Conservation (phyloP, 2,888 invertebrate genomes). For the Euplagia quadripunctaria region DNA sequence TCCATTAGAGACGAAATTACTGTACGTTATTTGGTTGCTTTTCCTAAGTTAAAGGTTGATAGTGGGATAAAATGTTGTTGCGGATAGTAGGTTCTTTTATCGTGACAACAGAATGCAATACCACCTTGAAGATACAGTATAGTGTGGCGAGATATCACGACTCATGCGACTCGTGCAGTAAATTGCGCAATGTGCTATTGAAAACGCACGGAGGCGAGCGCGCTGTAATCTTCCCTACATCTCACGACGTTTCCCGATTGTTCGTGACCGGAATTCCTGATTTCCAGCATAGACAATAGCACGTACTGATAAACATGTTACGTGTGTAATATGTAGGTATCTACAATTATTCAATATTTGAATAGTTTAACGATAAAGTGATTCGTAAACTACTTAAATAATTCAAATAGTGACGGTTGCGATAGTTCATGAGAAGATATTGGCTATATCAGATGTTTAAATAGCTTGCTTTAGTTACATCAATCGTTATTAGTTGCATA, state of each 20-base stretch:
- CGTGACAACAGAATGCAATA: slow-evolving; percentile 72
- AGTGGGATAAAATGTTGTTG: slow-evolving; percentile 16
- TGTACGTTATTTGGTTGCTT: slow-evolving; percentile 32
- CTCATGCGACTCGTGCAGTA: slow-evolving; percentile 70
- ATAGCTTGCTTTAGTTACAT: not conserved
- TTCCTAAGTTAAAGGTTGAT: slow-evolving; percentile 25
- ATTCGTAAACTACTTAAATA: slow-evolving; percentile 17
- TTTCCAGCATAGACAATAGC: slow-evolving; percentile 53
- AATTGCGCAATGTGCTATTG: slow-evolving; percentile 82
- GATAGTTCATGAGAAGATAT: no score
- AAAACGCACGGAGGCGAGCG: slow-evolving; percentile 70
- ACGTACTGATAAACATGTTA: slow-evolving; percentile 25
- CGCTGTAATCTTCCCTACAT: slow-evolving; percentile 72
- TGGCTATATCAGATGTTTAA: no score
- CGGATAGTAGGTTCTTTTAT: slow-evolving; percentile 56
- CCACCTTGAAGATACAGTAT: slow-evolving; percentile 72
- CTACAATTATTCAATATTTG: slow-evolving; percentile 2
- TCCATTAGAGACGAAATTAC: slow-evolving; percentile 39
- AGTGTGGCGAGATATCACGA: slow-evolving; percentile 69
- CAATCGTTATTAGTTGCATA: not conserved
- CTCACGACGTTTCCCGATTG: slow-evolving; percentile 72
- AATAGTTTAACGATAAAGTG: slow-evolving; percentile 17
- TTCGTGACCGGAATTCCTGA: slow-evolving; percentile 75
- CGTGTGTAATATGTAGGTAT: slow-evolving; percentile 11
- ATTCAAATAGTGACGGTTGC: not conserved